Base-by-base conservation (phyloP, 1,140 invertebrate genomes). In the Dendrolimus kikuchii region DNA sequence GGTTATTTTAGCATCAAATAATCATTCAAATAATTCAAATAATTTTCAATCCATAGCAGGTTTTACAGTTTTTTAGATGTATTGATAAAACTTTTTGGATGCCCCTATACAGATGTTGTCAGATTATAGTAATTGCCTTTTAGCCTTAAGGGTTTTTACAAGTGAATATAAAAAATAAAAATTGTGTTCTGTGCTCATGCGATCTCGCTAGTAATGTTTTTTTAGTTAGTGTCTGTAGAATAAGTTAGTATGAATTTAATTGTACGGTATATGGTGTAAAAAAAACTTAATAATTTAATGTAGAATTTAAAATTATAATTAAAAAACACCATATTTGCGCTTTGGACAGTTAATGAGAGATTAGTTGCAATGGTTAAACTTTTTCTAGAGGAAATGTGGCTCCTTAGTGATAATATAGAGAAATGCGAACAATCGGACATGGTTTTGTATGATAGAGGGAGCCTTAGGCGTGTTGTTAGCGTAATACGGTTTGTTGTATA, bases 111-210 rank as follows among this genome's bases (percentile, higher is more conserved):
- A 70, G 63, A 75, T 54, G 64, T 74, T 68, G 67, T 73, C 64
- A 68, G 60, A 60, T 55, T 64, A 59, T 38, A 40, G 38, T 9
- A 46, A 58, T 57, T 81, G 77, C 77, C 80, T 80, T 81, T 74
- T 69, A 81, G 80, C 40, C 45, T 84, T 77, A 81, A 73, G 70
- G 59, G 43, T 55, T 57, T 66, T 53, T 64, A 66, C 57, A 64
- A 54, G 49, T 59, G 60, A 69, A 68, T 62, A 40, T n/a, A 7
- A 5, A 8, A 8, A 53, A 39, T 46, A 44, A 53, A 74, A 72
- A 75, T 78, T 84, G 79, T 86, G 83, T 86, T 86, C 83, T 76
- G 77, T 83, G 80, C 78, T 86, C 81, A 86, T 73, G 74, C 71
- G 83, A 86, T 86, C 83, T 86, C 83, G 78, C 78, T 86, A 84